A percentile compares a stretch with the other conserved stretches of the same genome.
phyloP scores from a whole-genome alignment of 2,888 invertebrate species.

The Euplagia quadripunctaria region DNA sequence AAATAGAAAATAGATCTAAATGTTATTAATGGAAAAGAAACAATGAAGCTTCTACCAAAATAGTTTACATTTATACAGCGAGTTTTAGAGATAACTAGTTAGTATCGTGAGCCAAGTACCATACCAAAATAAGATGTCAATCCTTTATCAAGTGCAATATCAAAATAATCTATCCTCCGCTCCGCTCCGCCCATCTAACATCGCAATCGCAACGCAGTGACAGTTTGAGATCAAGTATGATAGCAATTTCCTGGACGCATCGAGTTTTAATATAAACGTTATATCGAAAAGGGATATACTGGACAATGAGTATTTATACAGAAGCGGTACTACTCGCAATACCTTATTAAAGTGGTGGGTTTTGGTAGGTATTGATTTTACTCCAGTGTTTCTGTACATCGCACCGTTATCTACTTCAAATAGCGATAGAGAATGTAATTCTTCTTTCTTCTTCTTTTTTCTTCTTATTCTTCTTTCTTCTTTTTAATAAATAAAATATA shows the following conservation, averaged over 20 bases:
- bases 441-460: too few relatives aligned
- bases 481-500: too few relatives aligned
- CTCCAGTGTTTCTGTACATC: not conserved
- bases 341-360: not conserved
- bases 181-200: constrained; percentile 43
- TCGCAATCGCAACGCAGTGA: constrained; percentile 50
- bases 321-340: constrained; percentile 20
- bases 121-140: too few relatives aligned
- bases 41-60: too few relatives aligned
- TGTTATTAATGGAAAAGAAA: too few relatives aligned
- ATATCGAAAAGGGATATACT: constrained; percentile 64
- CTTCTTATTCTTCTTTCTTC: too few relatives aligned
- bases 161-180: constrained; percentile 33
- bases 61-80: too few relatives aligned
- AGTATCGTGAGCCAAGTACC: too few relatives aligned
- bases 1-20: too few relatives aligned
- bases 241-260: constrained; percentile 77
- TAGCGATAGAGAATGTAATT: too few relatives aligned
- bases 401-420: not conserved
- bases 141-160: too few relatives aligned
- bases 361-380: not conserved
- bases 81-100: too few relatives aligned
- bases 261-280: constrained; percentile 75
- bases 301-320: constrained; percentile 41
- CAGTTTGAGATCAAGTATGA: constrained; percentile 76